Conservation (phyloP, 64 coral and sea anemone genomes). For the Trachythela sp. region DNA sequence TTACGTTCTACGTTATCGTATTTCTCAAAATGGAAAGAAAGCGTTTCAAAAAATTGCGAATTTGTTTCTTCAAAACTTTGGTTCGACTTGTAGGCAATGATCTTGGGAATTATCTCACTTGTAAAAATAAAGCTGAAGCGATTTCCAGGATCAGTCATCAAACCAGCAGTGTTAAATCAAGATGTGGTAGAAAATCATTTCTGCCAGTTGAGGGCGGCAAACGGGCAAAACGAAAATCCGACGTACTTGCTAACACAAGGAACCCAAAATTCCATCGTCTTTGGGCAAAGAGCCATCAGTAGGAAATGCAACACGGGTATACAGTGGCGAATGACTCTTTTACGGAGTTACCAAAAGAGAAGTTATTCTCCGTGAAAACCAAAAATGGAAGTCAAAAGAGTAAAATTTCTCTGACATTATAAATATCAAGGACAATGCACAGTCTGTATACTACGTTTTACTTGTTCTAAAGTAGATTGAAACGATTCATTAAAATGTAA, state of each 20-base stretch:
- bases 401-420: neutral
- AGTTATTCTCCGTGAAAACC: neutral
- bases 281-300: neutral
- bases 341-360: neutral
- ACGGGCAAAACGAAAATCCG: neutral
- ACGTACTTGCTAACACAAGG: neutral
- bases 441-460: too few species aligned
- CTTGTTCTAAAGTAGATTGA: too few species aligned
- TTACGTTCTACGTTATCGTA: neutral
- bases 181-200: slow-evolving; percentile 26
- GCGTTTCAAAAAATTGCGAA: neutral
- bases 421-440: neutral
- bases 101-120: neutral
- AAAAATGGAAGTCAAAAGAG: neutral
- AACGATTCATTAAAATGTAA: too few species aligned
- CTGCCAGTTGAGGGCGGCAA: slow-evolving; percentile 10
- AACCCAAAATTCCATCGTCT: neutral
- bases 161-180: slow-evolving; percentile 31
- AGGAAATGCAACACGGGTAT: neutral
- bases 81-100: slow-evolving; percentile 29
- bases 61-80: slow-evolving; percentile 6
- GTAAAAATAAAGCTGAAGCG: neutral
- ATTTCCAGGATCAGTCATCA: slow-evolving; percentile 10
- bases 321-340: neutral
- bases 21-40: neutral